A percentile compares a stretch with the other conserved stretches of the same genome.
phyloP scores from a whole-genome alignment of 2,797 vertebrate genomes.

The Synanceia verrucosa region DNA sequence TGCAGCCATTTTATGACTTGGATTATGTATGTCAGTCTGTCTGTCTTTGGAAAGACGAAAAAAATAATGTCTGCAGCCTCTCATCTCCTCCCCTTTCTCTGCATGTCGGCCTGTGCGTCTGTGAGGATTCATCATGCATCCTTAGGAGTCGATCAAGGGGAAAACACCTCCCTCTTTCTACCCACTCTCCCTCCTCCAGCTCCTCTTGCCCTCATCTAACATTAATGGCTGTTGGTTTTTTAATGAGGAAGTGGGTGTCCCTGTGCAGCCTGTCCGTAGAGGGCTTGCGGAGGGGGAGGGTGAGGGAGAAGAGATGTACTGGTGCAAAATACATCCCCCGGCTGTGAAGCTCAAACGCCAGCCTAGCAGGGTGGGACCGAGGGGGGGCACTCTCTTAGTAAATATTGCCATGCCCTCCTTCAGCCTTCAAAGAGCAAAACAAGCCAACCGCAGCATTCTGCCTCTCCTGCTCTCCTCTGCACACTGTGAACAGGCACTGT shows the following conservation, averaged over 20 bases:
- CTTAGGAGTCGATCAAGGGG: slow-evolving; percentile 79
- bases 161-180: slow-evolving; percentile 74
- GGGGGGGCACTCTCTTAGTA: slow-evolving; percentile 60
- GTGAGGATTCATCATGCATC: slow-evolving; percentile 79
- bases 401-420: slow-evolving; percentile 78
- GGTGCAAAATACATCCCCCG: slow-evolving; percentile 68
- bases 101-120: slow-evolving; percentile 68
- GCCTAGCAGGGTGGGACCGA: slow-evolving; percentile 54
- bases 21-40: slow-evolving; percentile 50
- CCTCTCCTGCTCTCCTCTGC: slow-evolving; percentile 36
- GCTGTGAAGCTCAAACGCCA: slow-evolving; percentile 70
- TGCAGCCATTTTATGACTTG: slow-evolving; percentile 52
- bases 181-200: slow-evolving; percentile 66
- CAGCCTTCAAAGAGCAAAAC: slow-evolving; percentile 76
- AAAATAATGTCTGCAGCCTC: slow-evolving; percentile 62
- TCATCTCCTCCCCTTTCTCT: slow-evolving; percentile 69
- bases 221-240: slow-evolving; percentile 86
- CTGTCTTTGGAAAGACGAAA: slow-evolving; percentile 47
- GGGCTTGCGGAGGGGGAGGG: slow-evolving; percentile 47
- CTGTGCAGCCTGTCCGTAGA: slow-evolving; percentile 70
- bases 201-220: slow-evolving; percentile 83
- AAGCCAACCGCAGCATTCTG: slow-evolving; percentile 69
- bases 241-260: slow-evolving; percentile 82
- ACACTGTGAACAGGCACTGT: slow-evolving; percentile 47
- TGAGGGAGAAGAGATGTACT: slow-evolving; percentile 51